Evolutionary conservation across 2,113 vertebrate genomes (phyloP).

Genomic region (Microtus oregoni): DNA sequence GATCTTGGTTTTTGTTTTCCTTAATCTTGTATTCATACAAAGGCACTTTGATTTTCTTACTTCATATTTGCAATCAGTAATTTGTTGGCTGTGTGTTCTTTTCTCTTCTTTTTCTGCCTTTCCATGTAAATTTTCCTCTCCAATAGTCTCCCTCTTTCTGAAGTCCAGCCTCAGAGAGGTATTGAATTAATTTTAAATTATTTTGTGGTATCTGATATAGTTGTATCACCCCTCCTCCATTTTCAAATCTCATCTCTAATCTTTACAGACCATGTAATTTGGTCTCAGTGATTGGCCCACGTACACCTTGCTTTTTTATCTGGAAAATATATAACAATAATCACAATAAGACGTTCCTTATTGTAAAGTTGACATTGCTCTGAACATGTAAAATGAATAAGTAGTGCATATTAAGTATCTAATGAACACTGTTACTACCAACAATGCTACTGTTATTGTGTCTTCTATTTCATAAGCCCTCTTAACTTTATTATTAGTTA

Average conservation of each 20-base stretch:
- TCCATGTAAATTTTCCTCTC: background rate
- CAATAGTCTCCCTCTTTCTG: background rate
- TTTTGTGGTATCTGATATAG: background rate
- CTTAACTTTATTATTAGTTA: background rate
- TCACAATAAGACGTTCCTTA: background rate
- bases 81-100: background rate
- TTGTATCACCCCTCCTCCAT: background rate
- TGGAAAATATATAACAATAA: background rate
- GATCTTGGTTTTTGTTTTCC: background rate
- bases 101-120: background rate
- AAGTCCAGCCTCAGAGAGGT: background rate
- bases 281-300: background rate
- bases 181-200: background rate
- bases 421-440: background rate
- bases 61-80: background rate
- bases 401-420: background rate
- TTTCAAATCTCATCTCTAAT: background rate
- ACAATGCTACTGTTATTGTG: background rate
- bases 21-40: background rate
- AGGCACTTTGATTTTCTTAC: background rate
- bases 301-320: background rate
- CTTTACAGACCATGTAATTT: background rate
- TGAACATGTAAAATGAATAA: background rate
- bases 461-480: background rate
- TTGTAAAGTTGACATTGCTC: background rate